Conservation (phyloP, 2,888 invertebrate genomes). For the Xylota sylvarum region DNA sequence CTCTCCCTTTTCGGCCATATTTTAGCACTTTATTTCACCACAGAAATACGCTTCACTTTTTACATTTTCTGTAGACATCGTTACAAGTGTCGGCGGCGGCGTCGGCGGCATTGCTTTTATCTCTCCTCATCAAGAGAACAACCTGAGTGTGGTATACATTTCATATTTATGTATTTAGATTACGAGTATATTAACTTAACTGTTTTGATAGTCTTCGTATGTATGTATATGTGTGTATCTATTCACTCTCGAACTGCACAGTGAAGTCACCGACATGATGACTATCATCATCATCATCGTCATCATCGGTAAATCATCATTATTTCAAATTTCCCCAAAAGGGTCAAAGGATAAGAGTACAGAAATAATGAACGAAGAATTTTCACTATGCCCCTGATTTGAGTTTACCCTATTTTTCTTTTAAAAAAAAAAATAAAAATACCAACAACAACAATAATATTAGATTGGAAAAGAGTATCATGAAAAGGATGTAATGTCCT, state of each 20-base stretch:
- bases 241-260: slow-evolving; percentile 1
- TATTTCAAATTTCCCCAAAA: slow-evolving; percentile 51
- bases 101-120: slow-evolving; percentile 45
- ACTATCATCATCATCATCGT: slow-evolving; percentile 37
- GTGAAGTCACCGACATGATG: not conserved
- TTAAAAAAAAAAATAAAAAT: not conserved
- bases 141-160: slow-evolving; percentile 49
- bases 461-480: slow-evolving; percentile 38
- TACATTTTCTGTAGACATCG: slow-evolving; percentile 31
- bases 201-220: slow-evolving; percentile 23
- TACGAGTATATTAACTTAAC: slow-evolving; percentile 52
- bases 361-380: slow-evolving; percentile 37
- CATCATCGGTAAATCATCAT: slow-evolving; percentile 12
- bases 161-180: slow-evolving; percentile 49
- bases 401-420: slow-evolving; percentile 20
- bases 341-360: slow-evolving; percentile 45
- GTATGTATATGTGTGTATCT: not conserved
- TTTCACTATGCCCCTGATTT: not conserved
- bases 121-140: slow-evolving; percentile 33
- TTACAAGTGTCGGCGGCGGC: slow-evolving; percentile 41
- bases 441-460: slow-evolving; percentile 31
- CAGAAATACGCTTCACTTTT: slow-evolving; percentile 32
- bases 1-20: slow-evolving; percentile 44
- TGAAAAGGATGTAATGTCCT: slow-evolving; percentile 46
- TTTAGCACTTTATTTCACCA: slow-evolving; percentile 24